These are phyloP conservation scores for Graphium colonna DNA, from an alignment of 2,888 invertebrate species.

Conservation along the genomic window DNA sequence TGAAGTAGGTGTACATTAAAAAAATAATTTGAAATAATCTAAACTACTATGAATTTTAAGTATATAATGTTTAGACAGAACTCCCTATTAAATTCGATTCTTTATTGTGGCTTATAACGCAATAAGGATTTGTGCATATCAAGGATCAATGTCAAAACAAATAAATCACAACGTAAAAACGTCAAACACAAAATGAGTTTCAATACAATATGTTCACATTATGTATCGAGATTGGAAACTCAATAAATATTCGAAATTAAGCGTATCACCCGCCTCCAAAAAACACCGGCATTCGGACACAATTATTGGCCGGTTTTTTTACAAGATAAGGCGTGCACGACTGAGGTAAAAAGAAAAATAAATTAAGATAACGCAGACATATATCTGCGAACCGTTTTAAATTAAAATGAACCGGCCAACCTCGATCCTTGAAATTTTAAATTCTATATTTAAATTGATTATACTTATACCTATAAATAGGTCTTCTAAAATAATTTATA, in stretches of 20 bases:
- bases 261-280: slow-evolving; percentile 12
- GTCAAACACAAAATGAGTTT: background rate
- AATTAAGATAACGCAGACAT: slow-evolving; percentile 2
- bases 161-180: background rate
- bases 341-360: background rate
- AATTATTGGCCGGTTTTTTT: slow-evolving; percentile 9
- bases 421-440: too few species aligned
- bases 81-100: background rate
- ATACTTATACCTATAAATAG: too few species aligned
- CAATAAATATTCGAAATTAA: slow-evolving; percentile 13
- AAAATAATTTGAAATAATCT: too few species aligned
- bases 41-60: too few species aligned
- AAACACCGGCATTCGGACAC: background rate
- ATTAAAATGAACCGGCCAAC: background rate
- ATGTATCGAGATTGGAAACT: background rate
- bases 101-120: too few species aligned
- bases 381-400: background rate
- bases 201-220: background rate
- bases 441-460: too few species aligned
- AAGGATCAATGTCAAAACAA: too few species aligned
- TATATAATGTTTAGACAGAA: too few species aligned
- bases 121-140: too few species aligned
- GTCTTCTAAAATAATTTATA: too few species aligned
- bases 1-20: too few species aligned
- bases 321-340: slow-evolving; percentile 5